Evolutionary conservation across 2,113 vertebrate genomes (phyloP), one percentile per base, ranked within the genome.

Genomic region (Phalacrocorax pelagicus): DNA sequence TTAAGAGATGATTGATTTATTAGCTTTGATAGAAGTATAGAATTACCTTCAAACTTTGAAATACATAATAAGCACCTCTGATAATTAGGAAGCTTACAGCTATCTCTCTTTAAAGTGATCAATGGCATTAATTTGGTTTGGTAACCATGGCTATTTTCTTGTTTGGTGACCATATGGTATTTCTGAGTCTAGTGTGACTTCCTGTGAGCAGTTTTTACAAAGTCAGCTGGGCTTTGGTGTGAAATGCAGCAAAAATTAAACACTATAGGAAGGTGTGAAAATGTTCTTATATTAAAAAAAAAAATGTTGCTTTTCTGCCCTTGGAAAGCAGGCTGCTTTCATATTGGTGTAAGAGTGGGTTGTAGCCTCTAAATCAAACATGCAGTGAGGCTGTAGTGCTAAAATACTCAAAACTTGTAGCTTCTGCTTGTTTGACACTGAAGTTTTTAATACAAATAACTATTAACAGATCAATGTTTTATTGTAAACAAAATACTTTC

Each of bases 1-100:
- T 95, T 94, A 89, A 85, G 81, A 91, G 73, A 24, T 96, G 94
- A 95, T 90, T 95, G 95, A 97, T 95, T 77, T 94, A 91, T 88
- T 95, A 80, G 59, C 59, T 96, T 88, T 87, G 87, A 74, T 94
- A 87, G 91, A 73, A 73, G 94, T 77, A 55, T 88, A 86, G 89
- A 94, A 89, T 97, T 95, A 88, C 93, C 89, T 73, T 80, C 55
- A 61, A 94, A 93, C 93, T 95, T 91, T 96, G 71, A 97, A 95
- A 92, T 94, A 77, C 18, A 19, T 94, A 96, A 88, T 87, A 94
- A 95, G 93, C 78, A 87, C 73, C 84, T 94, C 32, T 40, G 85
- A 61, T 97, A 94, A 96, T 95, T 89, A 95, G 79, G 42, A 89
- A 74, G 62, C 81, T 32, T 91, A 73, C 58, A 81, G 49, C 78